Evolutionary conservation across 2,797 vertebrate genomes (phyloP), one percentile per base, ranked within the genome.

Genomic region (Peromyscus aztecus): DNA sequence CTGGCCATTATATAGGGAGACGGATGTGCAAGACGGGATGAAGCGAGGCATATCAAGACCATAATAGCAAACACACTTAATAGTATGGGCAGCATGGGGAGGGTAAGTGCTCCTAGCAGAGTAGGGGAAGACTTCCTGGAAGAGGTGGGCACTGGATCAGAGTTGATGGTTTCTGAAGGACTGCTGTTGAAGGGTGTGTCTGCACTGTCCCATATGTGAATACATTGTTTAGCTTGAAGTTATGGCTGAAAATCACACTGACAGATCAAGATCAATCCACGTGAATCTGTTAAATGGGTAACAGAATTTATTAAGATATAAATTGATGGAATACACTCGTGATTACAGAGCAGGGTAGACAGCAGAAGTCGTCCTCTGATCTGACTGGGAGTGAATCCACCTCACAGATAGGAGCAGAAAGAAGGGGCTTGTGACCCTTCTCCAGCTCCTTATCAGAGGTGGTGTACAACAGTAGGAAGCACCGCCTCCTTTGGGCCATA

Each of bases 101-200:
- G 55, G 76, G 10, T 82, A 43, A 73, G 40, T 84, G 61, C 27
- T 92, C 8, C 69, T 31, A 83, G 61, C 46, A 78, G 55, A 93
- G 46, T 31, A 88, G 65, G 76, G 65, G 52, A 90, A 83, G 87
- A 52, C 55, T 93, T 96, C 49, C 73, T 85, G 31, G 59, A 93
- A 84, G 89, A 92, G 61, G 73, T 57, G 55, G 59, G 59, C 21
- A 23, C 80, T 77, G 59, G 92, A 89, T 94, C 46, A 61, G 69
- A 81, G 91, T 71, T 85, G 91, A 71, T 85, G 61, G 9, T 93
- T 95, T 87, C 57, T 65, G 59, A 92, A 94, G 67, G 46, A 34
- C 73, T 34, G 65, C 59, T 34, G 46, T 81, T 37, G 52, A 73
- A 87, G 69, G 59, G 37, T 67, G 7, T 67, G n/a, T 82, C 81